Conservation (phyloP, 1,140 invertebrate genomes). For the Heliconius eleuchia region DNA sequence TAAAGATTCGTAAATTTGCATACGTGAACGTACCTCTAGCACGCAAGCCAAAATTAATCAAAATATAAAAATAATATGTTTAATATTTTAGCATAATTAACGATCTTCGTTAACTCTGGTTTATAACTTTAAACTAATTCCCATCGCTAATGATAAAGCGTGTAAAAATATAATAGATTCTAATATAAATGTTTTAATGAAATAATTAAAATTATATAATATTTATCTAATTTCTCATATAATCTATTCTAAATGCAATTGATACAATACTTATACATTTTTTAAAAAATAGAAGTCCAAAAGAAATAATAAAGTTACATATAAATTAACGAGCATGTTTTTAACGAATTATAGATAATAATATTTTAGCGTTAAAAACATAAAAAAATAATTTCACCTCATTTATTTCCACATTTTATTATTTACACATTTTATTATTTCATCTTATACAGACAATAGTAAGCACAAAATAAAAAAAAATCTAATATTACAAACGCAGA, state of each 20-base stretch:
- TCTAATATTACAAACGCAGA: not conserved
- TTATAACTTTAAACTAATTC: not conserved
- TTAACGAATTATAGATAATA: too few species aligned
- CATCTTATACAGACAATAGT: not conserved
- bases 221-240: not conserved
- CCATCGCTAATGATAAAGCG: not conserved
- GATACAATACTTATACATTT: too few species aligned
- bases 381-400: too few species aligned
- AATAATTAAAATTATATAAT: not conserved
- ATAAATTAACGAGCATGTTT: too few species aligned
- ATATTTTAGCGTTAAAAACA: too few species aligned
- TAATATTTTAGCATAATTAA: not conserved
- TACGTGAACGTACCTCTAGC: conserved; percentile 27
- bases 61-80: conserved; percentile 22
- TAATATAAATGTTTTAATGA: not conserved
- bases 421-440: too few species aligned
- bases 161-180: not conserved
- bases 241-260: too few species aligned
- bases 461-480: not conserved
- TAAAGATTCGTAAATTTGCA: conserved; percentile 34
- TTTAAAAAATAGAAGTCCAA: too few species aligned
- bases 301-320: too few species aligned
- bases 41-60: conserved; percentile 36
- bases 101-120: not conserved
- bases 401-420: too few species aligned